phyloP scores from a whole-genome alignment of 1,140 invertebrate genomes.

The Drosophila nikananu region DNA sequence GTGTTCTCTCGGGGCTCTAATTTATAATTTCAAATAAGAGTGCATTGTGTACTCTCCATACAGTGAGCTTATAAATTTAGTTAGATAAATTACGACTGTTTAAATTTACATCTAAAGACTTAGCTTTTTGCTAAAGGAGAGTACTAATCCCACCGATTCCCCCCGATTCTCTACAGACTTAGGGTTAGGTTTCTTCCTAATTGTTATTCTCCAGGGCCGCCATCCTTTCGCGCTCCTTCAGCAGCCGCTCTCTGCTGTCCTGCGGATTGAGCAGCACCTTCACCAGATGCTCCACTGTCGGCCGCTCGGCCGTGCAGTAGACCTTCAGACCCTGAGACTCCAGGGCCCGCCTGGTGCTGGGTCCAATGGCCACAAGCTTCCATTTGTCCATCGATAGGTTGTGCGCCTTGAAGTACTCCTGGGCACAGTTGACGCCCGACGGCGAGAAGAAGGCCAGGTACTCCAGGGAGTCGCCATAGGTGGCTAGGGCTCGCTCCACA shows the following conservation, averaged over 20 bases:
- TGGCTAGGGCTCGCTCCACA: slow-evolving; percentile 85
- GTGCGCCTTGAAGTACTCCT: slow-evolving; percentile 68
- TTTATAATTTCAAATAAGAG: neutral
- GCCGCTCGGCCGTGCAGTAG: slow-evolving; percentile 81
- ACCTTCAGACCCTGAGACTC: slow-evolving; percentile 68
- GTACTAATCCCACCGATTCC: neutral
- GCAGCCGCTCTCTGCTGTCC: slow-evolving; percentile 69
- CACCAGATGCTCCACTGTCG: slow-evolving; percentile 82
- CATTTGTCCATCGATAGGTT: slow-evolving; percentile 63
- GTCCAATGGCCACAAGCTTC: slow-evolving; percentile 84
- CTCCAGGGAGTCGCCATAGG: slow-evolving; percentile 78
- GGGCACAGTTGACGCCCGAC: slow-evolving; percentile 85
- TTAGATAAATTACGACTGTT: neutral
- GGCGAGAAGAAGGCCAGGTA: slow-evolving; percentile 87
- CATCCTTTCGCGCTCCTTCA: slow-evolving; percentile 40
- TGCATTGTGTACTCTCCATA: neutral
- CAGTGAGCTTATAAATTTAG: neutral
- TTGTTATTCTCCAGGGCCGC: slow-evolving; percentile 37
- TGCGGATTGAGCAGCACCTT: slow-evolving; percentile 82
- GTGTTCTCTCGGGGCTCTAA: neutral
- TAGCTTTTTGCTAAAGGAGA: neutral
- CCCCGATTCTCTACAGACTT: neutral
- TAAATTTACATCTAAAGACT: neutral
- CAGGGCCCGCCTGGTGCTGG: slow-evolving; percentile 78
- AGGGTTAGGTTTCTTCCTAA: slow-evolving; percentile 15